These are phyloP conservation scores for Clepsis dumicolana DNA, from an alignment of 2,888 invertebrate species.

Conservation along the genomic window DNA sequence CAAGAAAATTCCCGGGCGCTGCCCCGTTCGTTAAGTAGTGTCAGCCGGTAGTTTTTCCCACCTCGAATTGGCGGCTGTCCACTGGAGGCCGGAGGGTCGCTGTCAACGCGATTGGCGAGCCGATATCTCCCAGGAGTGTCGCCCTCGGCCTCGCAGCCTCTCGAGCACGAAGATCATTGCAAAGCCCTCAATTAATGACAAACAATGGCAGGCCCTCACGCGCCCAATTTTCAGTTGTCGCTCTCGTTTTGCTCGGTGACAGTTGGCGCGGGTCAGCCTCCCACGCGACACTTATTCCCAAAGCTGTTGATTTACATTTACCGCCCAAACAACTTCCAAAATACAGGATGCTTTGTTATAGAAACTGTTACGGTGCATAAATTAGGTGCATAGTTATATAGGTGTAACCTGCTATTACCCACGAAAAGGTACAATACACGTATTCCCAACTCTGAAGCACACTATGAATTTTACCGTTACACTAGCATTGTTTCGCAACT, in stretches of 20 bases:
- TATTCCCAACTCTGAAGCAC: not conserved
- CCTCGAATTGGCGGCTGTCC: conserved; percentile 72
- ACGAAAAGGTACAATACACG: not conserved
- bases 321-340: conserved; percentile 36
- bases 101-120: conserved; percentile 83
- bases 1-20: conserved; percentile 82
- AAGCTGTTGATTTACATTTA: conserved; percentile 50
- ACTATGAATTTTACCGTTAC: conserved; percentile 20
- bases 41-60: conserved; percentile 85
- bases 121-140: conserved; percentile 82
- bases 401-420: not conserved
- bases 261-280: conserved; percentile 75
- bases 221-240: conserved; percentile 82
- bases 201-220: conserved; percentile 72
- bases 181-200: conserved; percentile 84
- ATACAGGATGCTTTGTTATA: conserved; percentile 19
- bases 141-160: conserved; percentile 67
- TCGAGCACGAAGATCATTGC: conserved; percentile 78
- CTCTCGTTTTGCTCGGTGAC: conserved; percentile 77
- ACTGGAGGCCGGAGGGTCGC: conserved; percentile 74
- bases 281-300: conserved; percentile 68
- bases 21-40: conserved; percentile 84
- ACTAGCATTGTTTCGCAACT: conserved; percentile 28
- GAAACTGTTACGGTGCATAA: not conserved
- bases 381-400: not conserved